phyloP scores from a whole-genome alignment of 2,888 invertebrate species.

The Trisateles emortualis region DNA sequence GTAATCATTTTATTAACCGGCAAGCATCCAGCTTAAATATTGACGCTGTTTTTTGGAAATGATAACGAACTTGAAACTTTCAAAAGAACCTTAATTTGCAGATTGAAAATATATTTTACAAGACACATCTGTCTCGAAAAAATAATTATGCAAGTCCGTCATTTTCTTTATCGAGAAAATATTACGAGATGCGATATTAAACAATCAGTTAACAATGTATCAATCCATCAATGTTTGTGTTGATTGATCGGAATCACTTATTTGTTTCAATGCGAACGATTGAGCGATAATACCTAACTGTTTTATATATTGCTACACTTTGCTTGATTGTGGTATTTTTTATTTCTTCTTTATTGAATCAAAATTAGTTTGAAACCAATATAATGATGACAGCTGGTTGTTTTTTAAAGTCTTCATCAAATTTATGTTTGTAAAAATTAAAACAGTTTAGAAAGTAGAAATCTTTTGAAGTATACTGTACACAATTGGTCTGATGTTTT shows the following conservation, averaged over 20 bases:
- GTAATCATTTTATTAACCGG: too few relatives aligned
- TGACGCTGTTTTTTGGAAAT: too few relatives aligned
- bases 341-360: background rate
- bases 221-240: slow-evolving; percentile 58
- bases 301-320: background rate
- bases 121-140: background rate
- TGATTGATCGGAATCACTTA: slow-evolving; percentile 56
- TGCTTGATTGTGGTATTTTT: background rate
- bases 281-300: background rate
- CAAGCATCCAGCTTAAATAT: too few relatives aligned
- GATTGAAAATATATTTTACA: background rate
- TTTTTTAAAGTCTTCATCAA: too few relatives aligned
- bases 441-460: too few relatives aligned
- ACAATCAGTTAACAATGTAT: slow-evolving; percentile 32
- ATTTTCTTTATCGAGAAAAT: background rate
- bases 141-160: background rate
- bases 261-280: slow-evolving; percentile 6
- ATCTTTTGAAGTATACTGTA: too few relatives aligned
- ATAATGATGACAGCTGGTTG: background rate
- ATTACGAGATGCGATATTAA: slow-evolving; percentile 22
- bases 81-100: background rate
- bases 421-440: too few relatives aligned
- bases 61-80: too few relatives aligned
- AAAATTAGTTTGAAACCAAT: background rate
- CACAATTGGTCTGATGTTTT: too few relatives aligned